A percentile compares a stretch with the other conserved stretches of the same genome.
Evolutionary conservation across 2,113 vertebrate species (phyloP).

Genomic region (Eulemur rufifrons): DNA sequence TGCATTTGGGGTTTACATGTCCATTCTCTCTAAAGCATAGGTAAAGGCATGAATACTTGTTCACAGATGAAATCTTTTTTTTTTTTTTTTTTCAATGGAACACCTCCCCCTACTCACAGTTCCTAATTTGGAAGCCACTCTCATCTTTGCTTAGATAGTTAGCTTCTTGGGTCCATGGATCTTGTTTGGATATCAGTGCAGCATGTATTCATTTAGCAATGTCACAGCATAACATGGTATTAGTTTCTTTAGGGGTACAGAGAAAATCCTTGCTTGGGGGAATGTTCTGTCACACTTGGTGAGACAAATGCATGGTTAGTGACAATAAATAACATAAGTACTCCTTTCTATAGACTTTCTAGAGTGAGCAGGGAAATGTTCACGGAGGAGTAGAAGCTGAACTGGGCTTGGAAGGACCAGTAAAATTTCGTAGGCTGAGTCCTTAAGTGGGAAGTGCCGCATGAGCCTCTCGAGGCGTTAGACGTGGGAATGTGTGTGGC

Average conservation of each 20-base stretch:
- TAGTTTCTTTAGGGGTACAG: not conserved
- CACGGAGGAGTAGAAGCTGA: not conserved
- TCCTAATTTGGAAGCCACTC: not conserved
- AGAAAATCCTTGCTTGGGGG: not conserved
- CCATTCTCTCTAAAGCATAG: not conserved
- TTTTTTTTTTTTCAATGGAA: not conserved
- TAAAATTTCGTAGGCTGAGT: not conserved
- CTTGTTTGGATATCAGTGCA: not conserved
- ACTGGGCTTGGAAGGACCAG: not conserved
- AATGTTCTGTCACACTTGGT: not conserved
- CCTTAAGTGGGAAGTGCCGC: not conserved
- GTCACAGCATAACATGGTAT: not conserved
- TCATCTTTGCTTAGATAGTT: not conserved
- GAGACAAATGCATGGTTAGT: not conserved
- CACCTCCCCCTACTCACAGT: not conserved
- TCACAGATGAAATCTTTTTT: not conserved
- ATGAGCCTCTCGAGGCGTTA: not conserved
- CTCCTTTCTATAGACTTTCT: not conserved
- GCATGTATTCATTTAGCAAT: not conserved
- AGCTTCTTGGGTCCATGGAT: not conserved
- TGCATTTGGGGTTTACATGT: not conserved
- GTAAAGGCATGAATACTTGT: not conserved
- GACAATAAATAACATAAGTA: not conserved
- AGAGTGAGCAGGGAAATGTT: not conserved
- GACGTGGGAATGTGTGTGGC: not conserved